Evolutionary conservation across 1,140 invertebrate genomes (phyloP), one percentile per base, ranked within the genome.

Genomic region (Tigriopus japonicus): DNA sequence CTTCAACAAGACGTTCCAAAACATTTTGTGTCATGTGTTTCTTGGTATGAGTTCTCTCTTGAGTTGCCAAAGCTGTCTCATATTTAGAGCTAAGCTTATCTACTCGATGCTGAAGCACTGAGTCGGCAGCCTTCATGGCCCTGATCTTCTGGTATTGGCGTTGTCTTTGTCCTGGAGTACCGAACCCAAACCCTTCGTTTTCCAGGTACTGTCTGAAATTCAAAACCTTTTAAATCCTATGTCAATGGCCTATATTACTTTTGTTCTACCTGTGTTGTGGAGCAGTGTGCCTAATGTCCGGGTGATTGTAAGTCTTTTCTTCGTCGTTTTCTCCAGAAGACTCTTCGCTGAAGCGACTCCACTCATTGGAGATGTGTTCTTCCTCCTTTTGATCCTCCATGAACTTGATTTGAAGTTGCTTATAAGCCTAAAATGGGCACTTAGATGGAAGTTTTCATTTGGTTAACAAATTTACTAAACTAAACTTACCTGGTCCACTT

Each of bases 1-100:
- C 56, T 58, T 58, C 56, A 1, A 58, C 56, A 1, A 58, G 40
- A 7, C 56, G n/a, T 49, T 49, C 45, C 45, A 49, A 5, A 10
- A 10, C 45, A 49, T 49, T 49, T 12, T 49, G n/a, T 6, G 45
- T 49, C n/a, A 49, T 49, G n/a, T 49, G 45, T 21, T 21, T 49
- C 45, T 49, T 49, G 45, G 45, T 21, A 2, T 49, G 45, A 49
- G 45, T 10, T 9, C 28, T 35, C 28, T 35, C 28, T 17, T 15
- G n/a, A 21, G 45, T 49, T 3, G 45, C 45, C 45, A 49, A 15
- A 5, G n/a, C n/a, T 2, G 45, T 49, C 21, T 49, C 45, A 12
- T 49, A 49, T 49, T 49, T 15, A 10, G 45, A 49, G 21, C n/a
- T 49, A 6, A 49, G 45, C 21, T 49, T 49, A 6, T 49, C 21